Evolutionary conservation across 2,888 invertebrate genomes (phyloP), one percentile per base, ranked within the genome.

Genomic region (Microchrysa polita): DNA sequence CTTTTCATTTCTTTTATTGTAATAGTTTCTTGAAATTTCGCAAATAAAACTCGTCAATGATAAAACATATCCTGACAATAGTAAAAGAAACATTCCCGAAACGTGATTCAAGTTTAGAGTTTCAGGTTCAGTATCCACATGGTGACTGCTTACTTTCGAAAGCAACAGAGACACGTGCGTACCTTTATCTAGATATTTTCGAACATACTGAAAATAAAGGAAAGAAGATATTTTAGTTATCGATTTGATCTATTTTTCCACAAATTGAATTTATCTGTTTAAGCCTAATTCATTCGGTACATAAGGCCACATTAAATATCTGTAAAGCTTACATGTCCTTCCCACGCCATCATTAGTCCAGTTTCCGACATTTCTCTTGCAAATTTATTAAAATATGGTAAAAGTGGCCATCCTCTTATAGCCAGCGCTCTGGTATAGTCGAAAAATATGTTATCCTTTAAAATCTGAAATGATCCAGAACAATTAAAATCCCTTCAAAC

Each of bases 371-470:
- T 81, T 34, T 77, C 78, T 18, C 79, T 76, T 16, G 82, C 79
- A 73, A 84, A 83, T 1, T 73, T 78, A 74, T 83, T 80, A 2
- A 83, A 77, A 0, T 78, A 76, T 0, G 79, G 79, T 84, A 84
- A 83, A 20, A 84, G 34, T 0, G 80, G 79, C 83, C 83, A 83
- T 9, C 83, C 83, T 1, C 82, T 78, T 42, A 83, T 79, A n/a
- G 82, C 77, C 5, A 83, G 81, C 1, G 80, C 82, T 12, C 82
- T 78, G 0, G 83, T 82, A 80, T 82, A 84, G 69, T 84, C 84
- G 57, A 81, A 82, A 63, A 81, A 84, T 0, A 84, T 60, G 77
- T 83, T 81, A 74, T 84, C 83, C 18, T 79, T 81, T 1, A 79
- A 71, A 2, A 83, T 78, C 84, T 83, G n/a, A 0, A 60, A 74